Base-by-base conservation (phyloP, 2,797 vertebrate genomes). In the Phoxinus dragarum region DNA sequence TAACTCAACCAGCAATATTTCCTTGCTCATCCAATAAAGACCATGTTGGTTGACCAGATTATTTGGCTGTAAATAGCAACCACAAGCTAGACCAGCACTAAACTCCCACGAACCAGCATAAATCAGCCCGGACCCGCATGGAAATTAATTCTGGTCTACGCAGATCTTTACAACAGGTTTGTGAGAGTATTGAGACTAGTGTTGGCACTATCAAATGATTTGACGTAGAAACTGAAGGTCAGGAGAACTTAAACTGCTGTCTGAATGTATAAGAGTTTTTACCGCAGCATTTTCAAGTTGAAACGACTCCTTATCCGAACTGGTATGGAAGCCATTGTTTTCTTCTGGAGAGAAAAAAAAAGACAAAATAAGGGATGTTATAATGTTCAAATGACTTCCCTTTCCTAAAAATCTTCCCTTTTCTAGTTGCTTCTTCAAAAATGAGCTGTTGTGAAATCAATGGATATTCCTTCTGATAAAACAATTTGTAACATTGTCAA, bases 311-410 rank as follows among this genome's bases (percentile, higher is more conserved):
- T 84, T 79, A n/a, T 84, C 83, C n/a, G 27, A 66, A 69, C 3
- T 42, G 14, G 3, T 6, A 31, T 84, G 83, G 75, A 78, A 84
- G 27, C 83, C 83, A 16, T 79, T 79, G 83, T 84, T 84, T 77
- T 84, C 83, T 67, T 78, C 83, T 84, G 73, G 17, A 84, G 9
- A 71, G 64, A 69, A 59, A 54, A 27, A 27, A 27, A 52, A 84
- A n/a, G 17, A 34, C 27, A 27, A 40, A 14, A 77, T 19, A 68
- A 3, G 19, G 4, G 1, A 3, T 38, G 34, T 68, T 67, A 56
- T 56, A 68, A 82, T 73, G 12, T 36, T 21, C 6, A 44, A 10
- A 8, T n/a, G 12, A 40, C 44, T n/a, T 56, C 8, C 4, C 14
- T 49, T 49, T 31, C n/a, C 16, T 23, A n/a, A 61, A 44, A 34